Conservation (phyloP, 2,113 vertebrate species). For the Otis tarda region DNA sequence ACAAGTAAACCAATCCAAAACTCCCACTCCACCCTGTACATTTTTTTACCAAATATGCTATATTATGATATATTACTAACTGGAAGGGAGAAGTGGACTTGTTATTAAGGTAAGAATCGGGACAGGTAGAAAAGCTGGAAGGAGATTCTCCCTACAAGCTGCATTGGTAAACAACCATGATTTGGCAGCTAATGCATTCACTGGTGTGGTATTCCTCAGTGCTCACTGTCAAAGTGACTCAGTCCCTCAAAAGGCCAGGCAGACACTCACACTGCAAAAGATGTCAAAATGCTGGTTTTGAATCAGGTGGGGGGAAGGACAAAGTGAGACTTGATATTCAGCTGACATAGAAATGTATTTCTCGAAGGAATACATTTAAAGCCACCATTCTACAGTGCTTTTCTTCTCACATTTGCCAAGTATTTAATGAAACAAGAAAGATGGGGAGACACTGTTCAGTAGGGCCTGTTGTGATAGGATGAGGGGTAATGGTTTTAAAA, state of each 20-base stretch:
- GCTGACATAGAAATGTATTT: neutral
- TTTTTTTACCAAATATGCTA: neutral
- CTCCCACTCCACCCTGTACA: neutral
- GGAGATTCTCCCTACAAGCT: neutral
- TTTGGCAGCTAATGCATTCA: neutral
- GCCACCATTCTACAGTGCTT: neutral
- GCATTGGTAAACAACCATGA: neutral
- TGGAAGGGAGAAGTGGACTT: neutral
- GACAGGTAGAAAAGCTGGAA: neutral
- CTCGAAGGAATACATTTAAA: neutral
- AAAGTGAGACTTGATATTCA: neutral
- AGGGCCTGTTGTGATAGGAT: too few species aligned
- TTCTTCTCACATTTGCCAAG: neutral
- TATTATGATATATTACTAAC: too few species aligned
- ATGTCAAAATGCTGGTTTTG: neutral
- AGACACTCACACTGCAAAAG: neutral
- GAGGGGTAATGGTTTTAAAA: too few species aligned
- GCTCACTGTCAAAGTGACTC: neutral
- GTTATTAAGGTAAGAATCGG: neutral
- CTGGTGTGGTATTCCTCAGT: neutral
- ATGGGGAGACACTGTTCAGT: too few species aligned
- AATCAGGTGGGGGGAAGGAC: neutral
- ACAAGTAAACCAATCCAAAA: neutral
- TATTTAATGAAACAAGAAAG: neutral
- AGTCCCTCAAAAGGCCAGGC: neutral